Conservation (phyloP, 2,113 vertebrate genomes). For the Epinephelus cyanopodus region DNA sequence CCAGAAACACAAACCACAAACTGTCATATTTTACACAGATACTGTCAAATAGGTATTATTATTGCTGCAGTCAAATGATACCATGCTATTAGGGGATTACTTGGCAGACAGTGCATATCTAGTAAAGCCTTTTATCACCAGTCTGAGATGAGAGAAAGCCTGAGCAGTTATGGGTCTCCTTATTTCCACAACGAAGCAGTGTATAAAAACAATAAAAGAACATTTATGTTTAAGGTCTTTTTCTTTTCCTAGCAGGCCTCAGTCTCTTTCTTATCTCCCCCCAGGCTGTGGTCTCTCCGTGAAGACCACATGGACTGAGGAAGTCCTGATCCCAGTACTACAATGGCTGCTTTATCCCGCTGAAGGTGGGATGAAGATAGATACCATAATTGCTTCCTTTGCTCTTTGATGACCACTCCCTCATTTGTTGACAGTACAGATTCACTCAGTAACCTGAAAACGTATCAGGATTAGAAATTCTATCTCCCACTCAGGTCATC, state of each 20-base stretch:
- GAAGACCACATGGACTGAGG: constrained; percentile 24
- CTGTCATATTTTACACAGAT: constrained; percentile 31
- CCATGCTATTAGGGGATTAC: constrained; percentile 52
- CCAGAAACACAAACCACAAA: constrained; percentile 16
- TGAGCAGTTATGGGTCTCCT: constrained; percentile 18
- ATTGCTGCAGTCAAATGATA: constrained; percentile 31
- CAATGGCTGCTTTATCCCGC: constrained; percentile 62
- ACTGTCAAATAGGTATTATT: constrained; percentile 38
- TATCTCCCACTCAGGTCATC: constrained; percentile 17
- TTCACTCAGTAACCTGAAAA: constrained; percentile 12
- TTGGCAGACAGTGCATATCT: constrained; percentile 50
- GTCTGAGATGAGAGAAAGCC: constrained; percentile 33
- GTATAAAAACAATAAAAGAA: constrained; percentile 14
- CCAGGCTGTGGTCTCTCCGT: constrained; percentile 34
- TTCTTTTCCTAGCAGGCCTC: not conserved
- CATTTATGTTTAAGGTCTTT: constrained; percentile 1
- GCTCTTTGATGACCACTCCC: constrained; percentile 17
- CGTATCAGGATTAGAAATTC: not conserved
- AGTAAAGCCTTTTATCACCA: constrained; percentile 58
- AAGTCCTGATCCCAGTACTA: constrained; percentile 12
- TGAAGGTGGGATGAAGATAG: constrained; percentile 44
- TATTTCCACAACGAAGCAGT: constrained; percentile 20
- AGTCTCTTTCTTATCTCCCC: constrained; percentile 21
- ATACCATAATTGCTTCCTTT: constrained; percentile 58
- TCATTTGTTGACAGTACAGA: constrained; percentile 41